Percentiles rank a stretch among this genome's conserved stretches.
phyloP scores from a whole-genome alignment of 2,113 vertebrate species.

The Equus quagga region DNA sequence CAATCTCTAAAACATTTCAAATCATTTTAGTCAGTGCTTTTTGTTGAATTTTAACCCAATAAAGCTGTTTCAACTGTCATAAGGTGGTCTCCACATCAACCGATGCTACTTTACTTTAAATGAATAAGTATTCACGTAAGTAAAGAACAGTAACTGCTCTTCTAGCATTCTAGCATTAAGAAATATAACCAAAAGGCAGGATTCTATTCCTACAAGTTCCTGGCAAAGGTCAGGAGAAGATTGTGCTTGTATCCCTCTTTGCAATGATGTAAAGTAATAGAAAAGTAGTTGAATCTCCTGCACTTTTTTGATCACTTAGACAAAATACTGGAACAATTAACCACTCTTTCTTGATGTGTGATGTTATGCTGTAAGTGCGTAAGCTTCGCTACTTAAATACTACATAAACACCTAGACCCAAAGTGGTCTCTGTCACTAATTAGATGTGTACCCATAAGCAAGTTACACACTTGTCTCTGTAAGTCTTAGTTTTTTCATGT shows the following conservation, averaged over 20 bases:
- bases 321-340: neutral
- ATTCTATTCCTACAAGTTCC: neutral
- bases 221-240: neutral
- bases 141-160: neutral
- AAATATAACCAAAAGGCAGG: neutral
- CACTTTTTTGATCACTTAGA: neutral
- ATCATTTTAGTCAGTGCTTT: neutral
- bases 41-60: neutral
- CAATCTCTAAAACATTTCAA: neutral
- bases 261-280: constrained; percentile 68
- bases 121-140: neutral
- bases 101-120: neutral
- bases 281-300: constrained; percentile 5
- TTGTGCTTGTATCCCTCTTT: constrained; percentile 12
- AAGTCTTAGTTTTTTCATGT: neutral
- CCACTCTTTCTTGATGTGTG: neutral
- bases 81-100: neutral
- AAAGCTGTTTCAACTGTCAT: neutral
- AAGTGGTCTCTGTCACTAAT: neutral
- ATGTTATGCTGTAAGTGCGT: neutral
- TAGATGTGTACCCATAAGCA: neutral
- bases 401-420: neutral
- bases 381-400: neutral
- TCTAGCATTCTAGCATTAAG: neutral
- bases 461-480: neutral